Evolutionary conservation across 2,113 vertebrate species (phyloP), one percentile per base, ranked within the genome.

Genomic region (Sialia sialis): DNA sequence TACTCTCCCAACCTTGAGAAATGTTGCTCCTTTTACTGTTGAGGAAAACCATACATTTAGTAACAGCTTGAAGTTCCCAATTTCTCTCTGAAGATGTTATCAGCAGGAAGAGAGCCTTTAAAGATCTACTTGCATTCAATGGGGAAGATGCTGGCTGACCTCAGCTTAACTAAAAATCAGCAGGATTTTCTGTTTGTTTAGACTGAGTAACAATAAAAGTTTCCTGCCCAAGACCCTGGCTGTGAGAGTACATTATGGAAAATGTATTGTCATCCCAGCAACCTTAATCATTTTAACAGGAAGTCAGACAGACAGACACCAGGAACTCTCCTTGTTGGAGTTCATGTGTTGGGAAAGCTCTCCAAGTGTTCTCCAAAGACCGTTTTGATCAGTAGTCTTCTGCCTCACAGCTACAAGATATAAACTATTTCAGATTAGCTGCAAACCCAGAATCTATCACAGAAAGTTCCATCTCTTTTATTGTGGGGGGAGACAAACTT

Each of bases 81-180:
- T 41, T 93, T 82, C 66, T 49, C 73, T 95, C 89, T 92, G 91
- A 95, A 92, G 83, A 92, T 6, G 73, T 92, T 96, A 92, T 89
- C 89, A 86, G 76, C 83, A 94, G 90, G 94, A 84, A 95, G 16
- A 84, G 29, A 83, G 13, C 17, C 54, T 82, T 66, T 76, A 72
- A 90, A 70, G 36, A 15, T 46, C 79, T 62, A 27, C 48, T 44
- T 56, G 26, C 20, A 69, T 90, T 88, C 0, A 1, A 43, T 63
- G 27, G 46, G 63, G 75, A 88, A 84, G 58, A 46, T 79, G 49
- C 52, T 72, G 48, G 44, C 44, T 85, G 79, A 69, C 34, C 51
- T 87, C 68, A 81, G 18, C 38, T 43, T 51, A 55, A 86, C 11
- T 80, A 15, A 92, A 86, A 77, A 54, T 10, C 63, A 88, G 68